Evolutionary conservation across 2,797 vertebrate species (phyloP).

Genomic region (Onychomys torridus): DNA sequence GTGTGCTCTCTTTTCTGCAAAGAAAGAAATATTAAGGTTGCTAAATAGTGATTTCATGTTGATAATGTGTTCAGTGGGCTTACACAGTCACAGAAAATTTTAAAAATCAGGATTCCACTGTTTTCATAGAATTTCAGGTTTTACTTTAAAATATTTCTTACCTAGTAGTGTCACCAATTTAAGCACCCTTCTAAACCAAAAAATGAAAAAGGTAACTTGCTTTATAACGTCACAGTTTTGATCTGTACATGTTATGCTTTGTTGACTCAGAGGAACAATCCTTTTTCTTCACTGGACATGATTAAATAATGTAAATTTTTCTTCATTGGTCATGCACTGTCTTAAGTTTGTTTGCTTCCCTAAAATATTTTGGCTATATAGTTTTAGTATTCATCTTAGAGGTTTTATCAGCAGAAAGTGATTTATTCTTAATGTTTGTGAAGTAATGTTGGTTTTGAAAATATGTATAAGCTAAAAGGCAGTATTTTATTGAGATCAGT

Average conservation of each 20-base stretch:
- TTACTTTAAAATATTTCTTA: conserved; percentile 66
- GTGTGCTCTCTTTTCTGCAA: conserved; percentile 57
- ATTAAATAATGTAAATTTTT: conserved; percentile 66
- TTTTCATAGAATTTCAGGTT: conserved; percentile 60
- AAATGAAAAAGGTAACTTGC: not conserved
- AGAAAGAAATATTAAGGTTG: conserved; percentile 55
- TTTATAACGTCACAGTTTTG: conserved; percentile 59
- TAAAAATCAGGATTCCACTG: conserved; percentile 49
- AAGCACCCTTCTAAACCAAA: conserved; percentile 70
- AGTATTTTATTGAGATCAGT: conserved; percentile 75
- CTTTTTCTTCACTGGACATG: conserved; percentile 64
- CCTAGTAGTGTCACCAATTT: conserved; percentile 51
- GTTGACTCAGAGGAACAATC: conserved; percentile 44
- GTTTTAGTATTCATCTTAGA: conserved; percentile 73
- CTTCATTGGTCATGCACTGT: conserved; percentile 47
- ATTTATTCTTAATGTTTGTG: conserved; percentile 74
- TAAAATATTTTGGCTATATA: conserved; percentile 67
- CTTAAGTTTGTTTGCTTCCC: conserved; percentile 44
- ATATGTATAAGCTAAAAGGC: conserved; percentile 69
- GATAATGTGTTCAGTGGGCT: conserved; percentile 62
- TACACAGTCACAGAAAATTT: conserved; percentile 52
- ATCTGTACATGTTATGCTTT: conserved; percentile 53
- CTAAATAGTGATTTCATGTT: conserved; percentile 68
- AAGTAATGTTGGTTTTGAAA: conserved; percentile 69
- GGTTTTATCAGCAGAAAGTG: conserved; percentile 66